Percentiles rank a stretch among this genome's conserved stretches.
Conservation (phyloP, 2,888 invertebrate species). For the Hedychridium roseum region DNA sequence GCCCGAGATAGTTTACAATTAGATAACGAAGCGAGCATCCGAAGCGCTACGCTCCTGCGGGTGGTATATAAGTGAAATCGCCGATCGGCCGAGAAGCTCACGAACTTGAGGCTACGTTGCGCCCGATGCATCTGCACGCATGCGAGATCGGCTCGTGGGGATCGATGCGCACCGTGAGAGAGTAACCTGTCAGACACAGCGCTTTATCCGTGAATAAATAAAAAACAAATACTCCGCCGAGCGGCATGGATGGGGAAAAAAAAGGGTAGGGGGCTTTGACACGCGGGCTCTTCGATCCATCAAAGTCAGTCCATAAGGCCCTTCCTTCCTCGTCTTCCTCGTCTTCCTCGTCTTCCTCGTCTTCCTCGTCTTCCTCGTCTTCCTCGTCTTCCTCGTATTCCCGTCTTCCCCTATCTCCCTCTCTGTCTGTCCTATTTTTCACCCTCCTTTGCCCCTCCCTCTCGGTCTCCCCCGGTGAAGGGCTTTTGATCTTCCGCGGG, state of each 20-base stretch:
- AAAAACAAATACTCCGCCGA: conserved; percentile 52
- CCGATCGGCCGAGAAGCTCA: too few species aligned
- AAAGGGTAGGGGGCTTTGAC: conserved; percentile 38
- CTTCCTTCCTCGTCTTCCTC: conserved; percentile 21
- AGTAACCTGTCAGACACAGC: conserved; percentile 53
- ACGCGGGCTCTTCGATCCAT: conserved; percentile 57
- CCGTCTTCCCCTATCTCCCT: conserved; percentile 28
- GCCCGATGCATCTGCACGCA: background rate
- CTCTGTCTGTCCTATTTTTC: conserved; percentile 16
- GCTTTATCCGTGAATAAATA: conserved; percentile 52
- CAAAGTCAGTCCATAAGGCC: conserved; percentile 55
- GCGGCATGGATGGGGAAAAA: conserved; percentile 20
- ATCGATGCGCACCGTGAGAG: conserved; percentile 50
- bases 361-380: too few species aligned
- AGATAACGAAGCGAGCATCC: too few species aligned
- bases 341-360: conserved; percentile 21
- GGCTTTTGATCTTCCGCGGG: conserved; percentile 1
- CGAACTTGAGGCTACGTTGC: too few species aligned
- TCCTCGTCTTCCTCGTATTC: too few species aligned
- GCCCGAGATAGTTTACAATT: too few species aligned
- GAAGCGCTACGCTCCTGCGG: too few species aligned
- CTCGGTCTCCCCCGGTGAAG: too few species aligned
- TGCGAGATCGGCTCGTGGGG: conserved; percentile 9
- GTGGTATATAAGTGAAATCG: too few species aligned
- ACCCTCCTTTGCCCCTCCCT: conserved; percentile 16